Evolutionary conservation across 2,888 invertebrate genomes (phyloP).

Genomic region (Morinoia aosen): DNA sequence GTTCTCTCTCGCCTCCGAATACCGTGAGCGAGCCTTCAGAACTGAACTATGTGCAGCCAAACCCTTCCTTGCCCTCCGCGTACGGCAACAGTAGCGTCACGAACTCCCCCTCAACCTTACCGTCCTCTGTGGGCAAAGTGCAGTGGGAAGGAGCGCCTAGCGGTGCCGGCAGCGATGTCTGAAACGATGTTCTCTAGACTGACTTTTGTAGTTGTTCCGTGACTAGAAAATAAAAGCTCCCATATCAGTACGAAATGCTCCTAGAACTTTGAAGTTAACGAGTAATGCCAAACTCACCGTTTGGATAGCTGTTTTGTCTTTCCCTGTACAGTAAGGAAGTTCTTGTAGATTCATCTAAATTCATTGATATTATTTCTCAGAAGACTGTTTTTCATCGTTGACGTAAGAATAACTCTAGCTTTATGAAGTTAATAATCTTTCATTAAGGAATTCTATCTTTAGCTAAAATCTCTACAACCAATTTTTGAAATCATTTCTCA

Average conservation of each 20-base stretch:
- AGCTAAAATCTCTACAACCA: neutral
- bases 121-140: slow-evolving; percentile 39
- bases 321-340: slow-evolving; percentile 49
- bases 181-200: slow-evolving; percentile 34
- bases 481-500: neutral
- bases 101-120: neutral
- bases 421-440: slow-evolving; percentile 38
- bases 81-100: neutral
- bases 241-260: slow-evolving; percentile 43
- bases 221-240: slow-evolving; percentile 24
- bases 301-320: slow-evolving; percentile 13
- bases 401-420: slow-evolving; percentile 38
- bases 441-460: slow-evolving; percentile 16
- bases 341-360: slow-evolving; percentile 41
- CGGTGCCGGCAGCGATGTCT: slow-evolving; percentile 44
- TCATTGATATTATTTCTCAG: neutral
- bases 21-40: slow-evolving; percentile 30
- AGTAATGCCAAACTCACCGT: slow-evolving; percentile 14
- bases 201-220: slow-evolving; percentile 31
- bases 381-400: neutral
- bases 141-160: slow-evolving; percentile 44
- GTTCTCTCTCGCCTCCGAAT: slow-evolving; percentile 20
- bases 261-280: slow-evolving; percentile 33
- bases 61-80: slow-evolving; percentile 15
- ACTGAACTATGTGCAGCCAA: slow-evolving; percentile 47